Percentiles rank a stretch among this genome's conserved stretches.
phyloP scores from a whole-genome alignment of 2,113 vertebrate genomes.

The Lichenostomus cassidix region DNA sequence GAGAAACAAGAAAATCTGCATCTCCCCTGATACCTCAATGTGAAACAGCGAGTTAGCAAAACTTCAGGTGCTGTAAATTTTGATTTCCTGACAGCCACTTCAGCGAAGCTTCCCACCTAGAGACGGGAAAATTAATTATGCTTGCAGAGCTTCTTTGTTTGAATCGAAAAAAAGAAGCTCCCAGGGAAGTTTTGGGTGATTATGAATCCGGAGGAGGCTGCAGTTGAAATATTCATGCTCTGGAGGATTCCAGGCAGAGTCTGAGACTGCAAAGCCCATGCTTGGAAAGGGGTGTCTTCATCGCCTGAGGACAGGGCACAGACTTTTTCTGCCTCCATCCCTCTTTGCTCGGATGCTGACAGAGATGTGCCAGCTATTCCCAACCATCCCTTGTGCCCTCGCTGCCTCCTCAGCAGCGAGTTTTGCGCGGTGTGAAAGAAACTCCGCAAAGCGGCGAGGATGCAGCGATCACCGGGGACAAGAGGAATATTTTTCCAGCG shows the following conservation, averaged over 20 bases:
- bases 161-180: not conserved
- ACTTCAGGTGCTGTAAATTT: slow-evolving; percentile 31
- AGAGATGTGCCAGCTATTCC: not conserved
- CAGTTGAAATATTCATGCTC: not conserved
- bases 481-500: not conserved
- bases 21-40: not conserved
- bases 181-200: not conserved
- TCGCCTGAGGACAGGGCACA: not conserved
- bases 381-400: fast-evolving
- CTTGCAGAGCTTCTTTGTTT: slow-evolving; percentile 2
- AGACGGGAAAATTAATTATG: not conserved
- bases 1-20: not conserved
- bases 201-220: not conserved
- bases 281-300: not conserved
- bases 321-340: not conserved
- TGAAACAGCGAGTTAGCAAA: not conserved
- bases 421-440: not conserved
- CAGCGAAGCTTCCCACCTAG: not conserved
- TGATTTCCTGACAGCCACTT: slow-evolving; percentile 11
- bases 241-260: not conserved
- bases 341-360: fast-evolving
- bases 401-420: not conserved
- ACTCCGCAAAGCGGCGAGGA: not conserved
- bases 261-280: not conserved
- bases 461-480: not conserved